Conservation (phyloP, 2,797 vertebrate genomes). For the Darevskia nairensis region DNA sequence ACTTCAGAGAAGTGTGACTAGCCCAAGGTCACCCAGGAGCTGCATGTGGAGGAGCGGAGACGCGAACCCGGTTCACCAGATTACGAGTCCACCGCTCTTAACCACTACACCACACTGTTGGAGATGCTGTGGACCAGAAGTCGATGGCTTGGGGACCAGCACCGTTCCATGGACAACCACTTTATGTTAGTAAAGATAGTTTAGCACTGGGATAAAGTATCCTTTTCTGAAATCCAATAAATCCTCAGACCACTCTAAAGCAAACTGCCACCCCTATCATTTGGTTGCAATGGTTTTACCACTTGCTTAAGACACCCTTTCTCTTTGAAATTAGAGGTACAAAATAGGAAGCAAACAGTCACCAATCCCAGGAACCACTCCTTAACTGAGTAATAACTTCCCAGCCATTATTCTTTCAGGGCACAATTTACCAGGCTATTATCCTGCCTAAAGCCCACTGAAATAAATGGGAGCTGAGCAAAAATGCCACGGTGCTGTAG, state of each 20-base stretch:
- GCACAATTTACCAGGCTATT: background rate
- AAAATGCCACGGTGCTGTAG: background rate
- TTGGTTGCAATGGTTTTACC: constrained; percentile 50
- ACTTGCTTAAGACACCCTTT: background rate
- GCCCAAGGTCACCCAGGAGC: too few species aligned
- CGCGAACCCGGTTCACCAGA: too few species aligned
- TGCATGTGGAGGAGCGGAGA: too few species aligned
- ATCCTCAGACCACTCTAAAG: background rate
- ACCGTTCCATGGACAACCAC: too few species aligned
- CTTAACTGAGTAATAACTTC: constrained; percentile 16
- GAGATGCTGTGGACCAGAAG: too few species aligned
- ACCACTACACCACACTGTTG: too few species aligned
- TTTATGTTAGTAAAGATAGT: too few species aligned
- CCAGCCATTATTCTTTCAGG: background rate
- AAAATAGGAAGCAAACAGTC: background rate
- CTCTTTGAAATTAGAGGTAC: background rate
- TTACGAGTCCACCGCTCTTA: too few species aligned
- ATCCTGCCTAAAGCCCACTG: background rate
- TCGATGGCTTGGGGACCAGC: too few species aligned
- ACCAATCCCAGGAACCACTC: background rate
- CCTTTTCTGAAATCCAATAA: background rate
- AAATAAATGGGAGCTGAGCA: background rate
- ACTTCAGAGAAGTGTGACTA: too few species aligned
- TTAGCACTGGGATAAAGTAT: too few species aligned
- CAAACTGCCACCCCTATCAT: background rate